These are phyloP conservation scores for Cephonodes hylas DNA, from an alignment of 2,888 invertebrate genomes.

Conservation along the genomic window DNA sequence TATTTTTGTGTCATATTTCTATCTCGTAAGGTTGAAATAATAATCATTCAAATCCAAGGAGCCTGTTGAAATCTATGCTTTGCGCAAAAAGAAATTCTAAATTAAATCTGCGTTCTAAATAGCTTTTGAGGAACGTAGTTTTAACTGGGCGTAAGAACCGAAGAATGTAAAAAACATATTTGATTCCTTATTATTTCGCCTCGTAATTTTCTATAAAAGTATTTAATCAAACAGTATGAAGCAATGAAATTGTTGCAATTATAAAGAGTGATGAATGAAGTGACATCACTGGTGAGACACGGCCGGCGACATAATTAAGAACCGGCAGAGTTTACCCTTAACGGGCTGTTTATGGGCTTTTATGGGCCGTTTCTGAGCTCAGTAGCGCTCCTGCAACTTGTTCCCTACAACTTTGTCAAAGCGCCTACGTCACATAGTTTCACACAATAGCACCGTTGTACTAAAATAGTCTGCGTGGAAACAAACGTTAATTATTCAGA, in stretches of 20 bases:
- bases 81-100: too few species aligned
- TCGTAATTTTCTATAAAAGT: too few species aligned
- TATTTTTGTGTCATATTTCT: too few species aligned
- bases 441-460: neutral
- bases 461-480: neutral
- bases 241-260: neutral
- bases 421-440: neutral
- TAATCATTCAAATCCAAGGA: too few species aligned
- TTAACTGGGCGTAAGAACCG: too few species aligned
- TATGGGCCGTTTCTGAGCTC: neutral
- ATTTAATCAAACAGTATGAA: neutral
- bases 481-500: neutral
- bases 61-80: too few species aligned
- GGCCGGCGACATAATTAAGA: conserved; percentile 1
- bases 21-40: too few species aligned
- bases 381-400: neutral
- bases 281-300: conserved; percentile 13
- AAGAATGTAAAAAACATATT: too few species aligned
- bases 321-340: conserved; percentile 26
- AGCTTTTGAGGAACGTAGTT: too few species aligned
- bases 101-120: too few species aligned
- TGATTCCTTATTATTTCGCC: too few species aligned
- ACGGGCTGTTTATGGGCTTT: conserved; percentile 39
- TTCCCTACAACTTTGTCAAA: conserved; percentile 1
- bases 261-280: neutral